Evolutionary conservation across 2,113 vertebrate genomes (phyloP).

Genomic region (Callochromis pleurospilus): DNA sequence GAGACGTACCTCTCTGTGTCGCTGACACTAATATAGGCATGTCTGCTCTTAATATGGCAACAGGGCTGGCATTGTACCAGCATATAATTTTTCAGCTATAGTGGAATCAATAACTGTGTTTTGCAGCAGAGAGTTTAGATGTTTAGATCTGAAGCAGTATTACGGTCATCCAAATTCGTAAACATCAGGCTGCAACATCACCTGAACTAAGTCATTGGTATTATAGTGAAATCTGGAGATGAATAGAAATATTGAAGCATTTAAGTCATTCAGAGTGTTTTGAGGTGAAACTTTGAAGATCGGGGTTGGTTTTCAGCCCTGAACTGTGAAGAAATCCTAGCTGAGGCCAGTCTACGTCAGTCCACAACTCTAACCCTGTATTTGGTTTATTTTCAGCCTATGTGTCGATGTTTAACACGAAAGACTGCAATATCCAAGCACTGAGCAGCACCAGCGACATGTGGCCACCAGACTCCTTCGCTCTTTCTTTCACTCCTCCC

Average conservation of each 20-base stretch:
- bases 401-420: conserved; percentile 58
- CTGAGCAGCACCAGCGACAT: conserved; percentile 63
- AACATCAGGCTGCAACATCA: neutral
- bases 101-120: neutral
- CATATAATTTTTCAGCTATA: neutral
- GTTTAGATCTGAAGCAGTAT: neutral
- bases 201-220: neutral
- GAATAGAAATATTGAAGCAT: neutral
- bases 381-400: conserved; percentile 65
- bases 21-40: conserved; percentile 42
- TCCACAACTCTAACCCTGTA: conserved; percentile 36
- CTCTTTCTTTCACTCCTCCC: neutral
- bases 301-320: conserved; percentile 22
- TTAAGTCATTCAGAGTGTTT: neutral
- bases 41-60: conserved; percentile 11
- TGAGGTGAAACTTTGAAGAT: neutral
- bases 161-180: neutral
- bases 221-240: neutral
- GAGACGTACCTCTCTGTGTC: conserved; percentile 34
- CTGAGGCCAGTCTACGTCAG: conserved; percentile 39
- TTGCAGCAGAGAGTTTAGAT: neutral
- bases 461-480: conserved; percentile 73
- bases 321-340: conserved; percentile 6
- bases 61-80: neutral
- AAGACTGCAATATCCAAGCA: conserved; percentile 49